Percentiles rank a stretch among this genome's conserved stretches.
Conservation (phyloP, 2,113 vertebrate species). For the Amblyornis subalaris region DNA sequence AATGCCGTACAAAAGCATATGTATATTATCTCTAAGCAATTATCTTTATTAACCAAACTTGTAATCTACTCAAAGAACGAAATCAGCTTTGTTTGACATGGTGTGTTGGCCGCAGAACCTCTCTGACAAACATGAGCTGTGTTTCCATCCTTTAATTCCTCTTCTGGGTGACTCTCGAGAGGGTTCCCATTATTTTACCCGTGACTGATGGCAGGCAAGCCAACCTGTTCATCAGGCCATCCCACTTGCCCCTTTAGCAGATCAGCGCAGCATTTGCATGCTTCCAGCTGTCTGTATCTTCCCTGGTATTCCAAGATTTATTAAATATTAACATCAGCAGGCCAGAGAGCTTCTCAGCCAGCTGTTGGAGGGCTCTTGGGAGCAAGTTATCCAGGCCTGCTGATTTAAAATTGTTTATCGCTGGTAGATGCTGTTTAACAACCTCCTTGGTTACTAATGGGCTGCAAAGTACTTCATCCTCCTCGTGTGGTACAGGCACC, state of each 20-base stretch:
- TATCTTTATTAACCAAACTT: constrained; percentile 47
- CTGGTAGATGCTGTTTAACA: constrained; percentile 60
- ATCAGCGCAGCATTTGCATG: neutral
- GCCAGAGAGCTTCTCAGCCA: constrained; percentile 33
- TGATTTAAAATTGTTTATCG: constrained; percentile 54
- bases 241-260: neutral
- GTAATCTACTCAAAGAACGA: constrained; percentile 2
- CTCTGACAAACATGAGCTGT: neutral
- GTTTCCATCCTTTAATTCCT: neutral
- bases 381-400: constrained; percentile 30
- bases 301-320: constrained; percentile 22
- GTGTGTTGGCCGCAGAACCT: neutral
- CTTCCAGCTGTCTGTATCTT: constrained; percentile 12
- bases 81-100: constrained; percentile 18
- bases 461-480: constrained; percentile 55
- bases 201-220: neutral
- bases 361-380: constrained; percentile 49
- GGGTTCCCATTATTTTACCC: neutral
- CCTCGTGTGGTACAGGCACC: constrained; percentile 16
- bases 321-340: constrained; percentile 32
- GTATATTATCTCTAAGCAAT: constrained; percentile 26
- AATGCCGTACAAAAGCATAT: neutral
- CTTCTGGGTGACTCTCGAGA: neutral
- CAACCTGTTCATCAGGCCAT: constrained; percentile 1
- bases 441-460: constrained; percentile 64